A percentile compares a stretch with the other conserved stretches of the same genome.
Evolutionary conservation across 2,113 vertebrate species (phyloP).

Genomic region (Myxocyprinus asiaticus): DNA sequence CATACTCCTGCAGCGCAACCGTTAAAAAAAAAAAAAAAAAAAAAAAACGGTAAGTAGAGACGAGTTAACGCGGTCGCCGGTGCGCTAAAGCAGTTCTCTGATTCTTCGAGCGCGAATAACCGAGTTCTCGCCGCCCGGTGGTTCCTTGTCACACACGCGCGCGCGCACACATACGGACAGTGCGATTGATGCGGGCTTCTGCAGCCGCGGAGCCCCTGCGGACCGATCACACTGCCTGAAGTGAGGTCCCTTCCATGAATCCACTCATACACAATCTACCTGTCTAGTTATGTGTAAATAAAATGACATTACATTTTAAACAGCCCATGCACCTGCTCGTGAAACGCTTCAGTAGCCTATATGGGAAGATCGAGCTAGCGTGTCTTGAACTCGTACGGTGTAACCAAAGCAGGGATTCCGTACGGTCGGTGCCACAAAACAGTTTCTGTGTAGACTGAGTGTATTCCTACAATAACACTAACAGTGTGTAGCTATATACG

Average conservation of each 20-base stretch:
- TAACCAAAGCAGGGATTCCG: not conserved
- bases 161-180: not conserved
- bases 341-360: no score
- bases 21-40: not conserved
- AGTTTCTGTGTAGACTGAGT: not conserved
- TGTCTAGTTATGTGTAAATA: not conserved
- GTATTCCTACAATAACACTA: no score
- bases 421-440: not conserved
- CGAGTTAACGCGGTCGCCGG: slow-evolving; percentile 18
- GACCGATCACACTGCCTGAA: slow-evolving; percentile 35
- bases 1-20: not conserved
- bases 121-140: slow-evolving; percentile 36
- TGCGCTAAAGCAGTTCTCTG: slow-evolving; percentile 5
- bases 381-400: no score
- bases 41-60: not conserved
- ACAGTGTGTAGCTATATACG: no score
- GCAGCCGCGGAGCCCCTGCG: slow-evolving; percentile 34
- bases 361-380: no score
- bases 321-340: no score
- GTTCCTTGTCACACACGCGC: slow-evolving; percentile 8
- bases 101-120: slow-evolving; percentile 33
- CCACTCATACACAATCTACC: slow-evolving; percentile 23
- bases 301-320: no score
- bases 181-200: slow-evolving; percentile 73
- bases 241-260: no score